phyloP scores from a whole-genome alignment of 2,113 vertebrate species.

The Erpornis zantholeuca region DNA sequence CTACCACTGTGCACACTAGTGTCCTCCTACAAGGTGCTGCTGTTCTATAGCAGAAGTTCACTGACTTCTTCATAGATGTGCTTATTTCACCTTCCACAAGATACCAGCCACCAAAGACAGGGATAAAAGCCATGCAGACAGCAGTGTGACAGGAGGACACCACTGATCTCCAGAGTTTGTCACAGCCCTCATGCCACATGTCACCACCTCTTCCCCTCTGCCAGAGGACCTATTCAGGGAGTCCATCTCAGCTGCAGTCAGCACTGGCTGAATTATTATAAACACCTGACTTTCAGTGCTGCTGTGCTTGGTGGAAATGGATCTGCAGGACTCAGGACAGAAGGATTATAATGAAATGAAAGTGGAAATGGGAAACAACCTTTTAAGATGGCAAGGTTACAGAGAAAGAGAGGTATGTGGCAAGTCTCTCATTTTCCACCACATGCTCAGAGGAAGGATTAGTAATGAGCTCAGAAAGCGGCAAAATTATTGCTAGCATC shows the following conservation, averaged over 20 bases:
- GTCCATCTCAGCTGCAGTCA: neutral
- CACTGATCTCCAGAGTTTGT: neutral
- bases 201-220: neutral
- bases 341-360: neutral
- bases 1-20: neutral
- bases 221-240: neutral
- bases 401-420: neutral
- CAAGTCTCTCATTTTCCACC: neutral
- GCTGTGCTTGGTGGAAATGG: neutral
- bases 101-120: neutral
- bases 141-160: neutral
- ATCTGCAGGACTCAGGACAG: neutral
- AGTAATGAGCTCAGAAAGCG: neutral
- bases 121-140: neutral
- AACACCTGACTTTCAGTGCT: neutral
- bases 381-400: neutral
- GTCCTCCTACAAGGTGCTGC: neutral
- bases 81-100: neutral
- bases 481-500: neutral
- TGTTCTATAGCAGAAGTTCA: neutral
- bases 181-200: neutral
- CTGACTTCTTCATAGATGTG: accelerated
- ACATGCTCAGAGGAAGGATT: neutral
- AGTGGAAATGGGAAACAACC: neutral
- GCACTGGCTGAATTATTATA: neutral